A percentile compares a stretch with the other conserved stretches of the same genome.
These are phyloP conservation scores for Gonioctena quinquepunctata DNA, from an alignment of 1,140 invertebrate species.

Conservation along the genomic window DNA sequence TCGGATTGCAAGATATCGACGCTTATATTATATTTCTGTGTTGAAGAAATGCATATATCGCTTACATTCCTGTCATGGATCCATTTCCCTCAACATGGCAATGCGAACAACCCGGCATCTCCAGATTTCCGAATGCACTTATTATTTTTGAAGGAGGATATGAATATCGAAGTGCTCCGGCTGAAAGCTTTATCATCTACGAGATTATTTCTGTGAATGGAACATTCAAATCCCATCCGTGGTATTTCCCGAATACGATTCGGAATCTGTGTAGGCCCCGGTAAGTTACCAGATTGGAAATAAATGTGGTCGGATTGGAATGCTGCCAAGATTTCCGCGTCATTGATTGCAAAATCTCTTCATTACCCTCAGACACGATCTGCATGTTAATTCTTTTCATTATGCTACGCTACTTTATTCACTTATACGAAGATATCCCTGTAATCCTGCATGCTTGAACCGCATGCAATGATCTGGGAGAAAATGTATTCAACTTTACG, in stretches of 20 bases:
- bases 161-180: conserved; percentile 25
- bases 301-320: not conserved
- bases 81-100: too few relatives aligned
- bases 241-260: conserved; percentile 7
- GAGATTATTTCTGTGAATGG: conserved; percentile 26
- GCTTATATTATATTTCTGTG: too few relatives aligned
- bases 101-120: not conserved
- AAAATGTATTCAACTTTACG: too few relatives aligned
- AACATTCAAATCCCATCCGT: conserved; percentile 27
- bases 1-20: too few relatives aligned
- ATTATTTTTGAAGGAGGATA: conserved; percentile 15
- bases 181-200: conserved; percentile 27
- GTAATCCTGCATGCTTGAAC: too few relatives aligned
- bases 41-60: too few relatives aligned
- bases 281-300: not conserved
- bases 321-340: not conserved
- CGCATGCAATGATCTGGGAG: too few relatives aligned
- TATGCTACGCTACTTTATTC: too few relatives aligned
- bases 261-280: conserved; percentile 4
- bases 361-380: not conserved
- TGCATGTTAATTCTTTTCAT: not conserved
- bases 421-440: too few relatives aligned
- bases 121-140: not conserved
- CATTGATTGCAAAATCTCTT: not conserved
- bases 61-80: too few relatives aligned